Base-by-base conservation (phyloP, 30 jellyfish, hydroid and myxozoan genomes). In the Mastigias papua region DNA sequence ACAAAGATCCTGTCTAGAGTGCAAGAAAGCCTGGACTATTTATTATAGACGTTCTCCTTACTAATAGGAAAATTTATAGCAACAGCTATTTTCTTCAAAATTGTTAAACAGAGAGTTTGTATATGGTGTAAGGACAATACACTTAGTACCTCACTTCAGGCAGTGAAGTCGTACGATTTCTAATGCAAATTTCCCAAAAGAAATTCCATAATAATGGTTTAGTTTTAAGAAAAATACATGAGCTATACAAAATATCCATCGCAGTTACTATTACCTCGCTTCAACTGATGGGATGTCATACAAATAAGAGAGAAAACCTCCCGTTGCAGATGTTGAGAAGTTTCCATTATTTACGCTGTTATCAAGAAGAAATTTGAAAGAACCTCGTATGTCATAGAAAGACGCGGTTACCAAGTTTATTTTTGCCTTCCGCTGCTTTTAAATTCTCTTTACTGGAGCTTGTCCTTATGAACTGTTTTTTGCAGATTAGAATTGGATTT, bases 321-420 rank as follows among this genome's bases (percentile, higher is more conserved):
- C 82, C 82, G 82, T 32, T 71, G 82, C 7, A 71, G 33, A 13
- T 23, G 42, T 63, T 63, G n/a, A 63, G 23, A 63, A 51, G 74
- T 17, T 42, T 63, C 3, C 33, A 5, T 63, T 19, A 7, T 19
- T 19, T 63, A 23, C 74, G 23, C 74, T 21, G 74, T 22, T 35
- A 63, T 63, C 37, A 23, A 63, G 46, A 17, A 3, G 13, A 63
- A 27, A 63, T 1, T 63, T 63, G 74, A 63, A 63, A 9, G 67
- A 51, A 51, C 16, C 7, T 51, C 7, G 25, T 1, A 8, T 51
- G 17, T 17, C 16, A 51, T 51, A 17, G 25, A 51, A 17, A n/a
- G 8, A 2, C 74, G 42, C 42, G 37, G 74, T 20, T 22, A 7
- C 74, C 46, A 19, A 63, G 74, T 11, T 63, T 63, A 42, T 63